Evolutionary conservation across 2,797 vertebrate species (phyloP).

Genomic region (Denticeps clupeoides): DNA sequence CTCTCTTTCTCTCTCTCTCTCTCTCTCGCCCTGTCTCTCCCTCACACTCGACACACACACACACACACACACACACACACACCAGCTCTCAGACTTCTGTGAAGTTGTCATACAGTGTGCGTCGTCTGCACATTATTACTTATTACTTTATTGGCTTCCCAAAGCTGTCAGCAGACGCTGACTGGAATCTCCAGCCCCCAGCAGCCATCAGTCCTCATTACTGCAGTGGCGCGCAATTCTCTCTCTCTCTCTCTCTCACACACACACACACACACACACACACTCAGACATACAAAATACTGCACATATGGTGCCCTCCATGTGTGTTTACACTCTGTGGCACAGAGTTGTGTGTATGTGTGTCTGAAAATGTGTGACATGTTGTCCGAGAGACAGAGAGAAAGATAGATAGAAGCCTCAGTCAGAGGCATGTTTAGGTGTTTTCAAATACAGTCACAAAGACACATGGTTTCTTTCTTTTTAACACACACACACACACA

Average conservation of each 20-base stretch:
- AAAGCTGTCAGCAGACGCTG: conserved; percentile 65
- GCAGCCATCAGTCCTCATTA: conserved; percentile 69
- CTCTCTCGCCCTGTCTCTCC: conserved; percentile 20
- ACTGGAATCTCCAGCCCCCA: conserved; percentile 58
- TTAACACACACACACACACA: conserved; percentile 28
- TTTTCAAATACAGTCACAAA: background rate
- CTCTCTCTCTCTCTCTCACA: no score
- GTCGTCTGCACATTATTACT: conserved; percentile 68
- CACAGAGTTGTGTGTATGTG: no score
- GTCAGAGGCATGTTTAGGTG: no score
- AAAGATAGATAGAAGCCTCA: no score
- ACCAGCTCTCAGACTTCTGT: conserved; percentile 13
- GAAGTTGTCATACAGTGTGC: conserved; percentile 56
- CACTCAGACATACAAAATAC: background rate
- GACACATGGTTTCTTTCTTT: background rate
- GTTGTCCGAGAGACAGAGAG: no score
- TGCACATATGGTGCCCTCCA: background rate
- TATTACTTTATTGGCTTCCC: conserved; percentile 66
- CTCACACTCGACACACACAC: background rate
- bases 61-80: conserved; percentile 15
- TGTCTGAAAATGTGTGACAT: no score
- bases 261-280: background rate
- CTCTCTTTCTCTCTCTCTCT: conserved; percentile 26
- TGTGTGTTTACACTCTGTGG: background rate
- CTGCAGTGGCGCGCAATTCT: conserved; percentile 41